Evolutionary conservation across 2,113 vertebrate species (phyloP), one percentile per base, ranked within the genome.

Genomic region (Cinclus mexicanus): DNA sequence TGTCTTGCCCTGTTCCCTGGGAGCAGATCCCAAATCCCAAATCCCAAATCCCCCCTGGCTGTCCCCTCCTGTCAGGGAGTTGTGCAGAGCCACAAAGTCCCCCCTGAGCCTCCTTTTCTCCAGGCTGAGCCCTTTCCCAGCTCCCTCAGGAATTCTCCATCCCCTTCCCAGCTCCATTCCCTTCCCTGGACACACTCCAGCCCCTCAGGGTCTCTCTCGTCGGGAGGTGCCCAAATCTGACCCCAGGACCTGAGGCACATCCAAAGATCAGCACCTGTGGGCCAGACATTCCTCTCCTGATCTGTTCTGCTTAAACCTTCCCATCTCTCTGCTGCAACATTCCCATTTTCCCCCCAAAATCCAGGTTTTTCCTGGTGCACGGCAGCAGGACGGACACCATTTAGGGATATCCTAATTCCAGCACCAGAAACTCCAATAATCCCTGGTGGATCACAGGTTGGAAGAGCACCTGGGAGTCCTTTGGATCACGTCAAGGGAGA

Each of bases 221-320:
- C 0, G 2, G 2, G 37, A 71, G n/a, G 10, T 23, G 9, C 35
- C 63, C 69, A 52, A 19, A 22, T 2, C n/a, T 10, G 29, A 35
- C 2, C 57, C 6, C 14, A 20, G 52, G 0, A 17, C 0, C 26
- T 2, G 23, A 39, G 31, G 28, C 17, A 41, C 35, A 42, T 3
- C 1, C 0, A 10, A 18, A 41, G 16, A 42, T 35, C 33, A 31
- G 22, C 37, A 20, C 33, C 53, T 14, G n/a, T 6, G 14, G 33
- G 7, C 1, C 11, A 35, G 31, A 59, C 28, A 46, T 42, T 37
- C 18, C 25, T 31, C 63, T 61, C 52, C 47, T n/a, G 24, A 12
- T 9, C 7, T 0, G 1, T 35, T 23, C 42, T n/a, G 11, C 56
- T 57, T 29, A 61, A 87, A 29, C 23, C 26, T 17, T 76, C 53